Percentiles rank a stretch among this genome's conserved stretches.
Conservation (phyloP, 2,797 vertebrate genomes). For the Craterocephalus amniculus region DNA sequence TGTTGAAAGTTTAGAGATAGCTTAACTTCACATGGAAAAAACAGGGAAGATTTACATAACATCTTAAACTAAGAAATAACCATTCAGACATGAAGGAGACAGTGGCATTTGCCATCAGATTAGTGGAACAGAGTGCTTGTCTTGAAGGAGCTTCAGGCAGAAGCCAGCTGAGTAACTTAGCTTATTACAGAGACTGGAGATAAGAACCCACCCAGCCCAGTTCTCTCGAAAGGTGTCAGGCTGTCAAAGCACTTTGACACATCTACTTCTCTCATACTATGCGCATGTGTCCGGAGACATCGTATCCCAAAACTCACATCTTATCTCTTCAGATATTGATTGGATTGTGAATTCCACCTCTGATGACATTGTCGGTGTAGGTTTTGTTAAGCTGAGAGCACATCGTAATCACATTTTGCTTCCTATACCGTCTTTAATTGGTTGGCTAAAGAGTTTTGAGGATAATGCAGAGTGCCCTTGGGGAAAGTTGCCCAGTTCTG, state of each 20-base stretch:
- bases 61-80: not conserved
- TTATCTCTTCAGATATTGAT: slow-evolving; percentile 42
- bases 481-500: slow-evolving; percentile 60
- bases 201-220: not conserved
- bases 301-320: slow-evolving; percentile 13
- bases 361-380: slow-evolving; percentile 48
- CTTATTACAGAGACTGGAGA: not conserved
- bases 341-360: slow-evolving; percentile 18
- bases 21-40: too few relatives aligned
- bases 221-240: not conserved
- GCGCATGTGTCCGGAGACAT: slow-evolving; percentile 8
- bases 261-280: not conserved
- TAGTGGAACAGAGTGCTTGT: not conserved
- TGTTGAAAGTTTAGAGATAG: too few relatives aligned
- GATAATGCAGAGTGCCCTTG: slow-evolving; percentile 61
- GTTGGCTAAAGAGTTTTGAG: slow-evolving; percentile 62
- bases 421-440: slow-evolving; percentile 71
- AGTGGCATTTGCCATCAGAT: not conserved
- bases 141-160: not conserved
- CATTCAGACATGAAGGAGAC: not conserved
- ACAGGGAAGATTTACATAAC: too few relatives aligned
- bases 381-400: slow-evolving; percentile 51
- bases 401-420: slow-evolving; percentile 53
- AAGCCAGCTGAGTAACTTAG: not conserved
- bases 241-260: slow-evolving; percentile 11